Conservation (phyloP, 2,888 invertebrate species). For the Diadegma fenestrale region DNA sequence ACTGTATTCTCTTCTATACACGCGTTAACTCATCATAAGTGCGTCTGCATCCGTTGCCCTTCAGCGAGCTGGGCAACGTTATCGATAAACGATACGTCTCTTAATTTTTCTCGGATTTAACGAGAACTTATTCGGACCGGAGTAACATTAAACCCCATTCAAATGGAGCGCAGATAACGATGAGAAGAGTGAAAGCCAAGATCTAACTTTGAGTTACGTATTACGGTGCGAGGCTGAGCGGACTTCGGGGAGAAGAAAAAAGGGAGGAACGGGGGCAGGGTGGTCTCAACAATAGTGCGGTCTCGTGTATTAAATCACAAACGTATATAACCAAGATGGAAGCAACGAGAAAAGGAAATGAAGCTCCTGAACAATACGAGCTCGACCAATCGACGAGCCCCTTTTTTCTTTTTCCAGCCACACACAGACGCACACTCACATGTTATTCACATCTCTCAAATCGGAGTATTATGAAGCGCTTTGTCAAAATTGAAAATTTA, state of each 20-base stretch:
- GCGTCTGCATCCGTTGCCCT: neutral
- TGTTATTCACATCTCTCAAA: conserved; percentile 16
- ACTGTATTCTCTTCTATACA: neutral
- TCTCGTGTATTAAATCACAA: conserved; percentile 78
- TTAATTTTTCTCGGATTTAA: conserved; percentile 48
- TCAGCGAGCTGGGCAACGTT: too few relatives aligned
- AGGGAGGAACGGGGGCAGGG: conserved; percentile 50
- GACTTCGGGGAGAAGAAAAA: neutral
- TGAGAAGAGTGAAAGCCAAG: conserved; percentile 66
- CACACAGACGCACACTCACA: neutral
- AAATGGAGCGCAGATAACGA: conserved; percentile 76
- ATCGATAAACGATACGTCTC: too few relatives aligned
- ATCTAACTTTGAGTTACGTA: conserved; percentile 42
- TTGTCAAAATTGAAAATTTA: conserved; percentile 66
- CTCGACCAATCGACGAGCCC: conserved; percentile 54
- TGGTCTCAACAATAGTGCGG: conserved; percentile 76
- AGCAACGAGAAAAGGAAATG: conserved; percentile 58
- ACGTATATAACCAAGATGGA: conserved; percentile 74
- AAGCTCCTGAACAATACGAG: conserved; percentile 64
- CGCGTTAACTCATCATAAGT: neutral
- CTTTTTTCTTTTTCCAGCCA: neutral
- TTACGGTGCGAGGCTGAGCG: neutral
- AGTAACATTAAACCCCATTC: conserved; percentile 74
- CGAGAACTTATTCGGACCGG: conserved; percentile 53
- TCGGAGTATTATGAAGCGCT: conserved; percentile 16